A percentile compares a stretch with the other conserved stretches of the same genome.
Evolutionary conservation across 2,113 vertebrate species (phyloP).

Genomic region (Grammomys surdaster): DNA sequence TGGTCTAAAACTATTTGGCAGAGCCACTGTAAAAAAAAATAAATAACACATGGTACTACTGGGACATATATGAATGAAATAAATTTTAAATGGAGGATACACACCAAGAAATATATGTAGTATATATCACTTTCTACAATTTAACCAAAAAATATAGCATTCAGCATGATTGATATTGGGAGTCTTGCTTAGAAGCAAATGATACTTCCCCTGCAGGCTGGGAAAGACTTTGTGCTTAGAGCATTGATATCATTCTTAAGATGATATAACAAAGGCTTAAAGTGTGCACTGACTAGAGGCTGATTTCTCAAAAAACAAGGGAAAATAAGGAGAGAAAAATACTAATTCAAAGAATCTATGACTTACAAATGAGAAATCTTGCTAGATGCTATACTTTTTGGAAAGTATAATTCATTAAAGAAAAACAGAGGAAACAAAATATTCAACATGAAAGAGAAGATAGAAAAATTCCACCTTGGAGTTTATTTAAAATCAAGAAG

Average conservation of each 20-base stretch:
- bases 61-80: not conserved
- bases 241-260: not conserved
- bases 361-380: not conserved
- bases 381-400: not conserved
- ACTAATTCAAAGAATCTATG: not conserved
- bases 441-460: not conserved
- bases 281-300: not conserved
- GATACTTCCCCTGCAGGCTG: not conserved
- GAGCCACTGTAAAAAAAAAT: not conserved
- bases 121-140: not conserved
- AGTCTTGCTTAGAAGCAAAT: not conserved
- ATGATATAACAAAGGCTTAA: not conserved
- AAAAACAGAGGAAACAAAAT: not conserved
- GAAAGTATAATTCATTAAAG: not conserved
- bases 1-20: not conserved
- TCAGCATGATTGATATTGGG: not conserved
- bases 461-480: not conserved
- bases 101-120: not conserved
- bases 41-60: not conserved
- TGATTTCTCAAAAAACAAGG: not conserved
- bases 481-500: not conserved
- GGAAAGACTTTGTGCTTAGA: not conserved
- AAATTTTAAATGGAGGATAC: not conserved
- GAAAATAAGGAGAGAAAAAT: not conserved
- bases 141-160: not conserved